Evolutionary conservation across 2,113 vertebrate species (phyloP), one percentile per base, ranked within the genome.

Genomic region (Istiophorus platypterus): DNA sequence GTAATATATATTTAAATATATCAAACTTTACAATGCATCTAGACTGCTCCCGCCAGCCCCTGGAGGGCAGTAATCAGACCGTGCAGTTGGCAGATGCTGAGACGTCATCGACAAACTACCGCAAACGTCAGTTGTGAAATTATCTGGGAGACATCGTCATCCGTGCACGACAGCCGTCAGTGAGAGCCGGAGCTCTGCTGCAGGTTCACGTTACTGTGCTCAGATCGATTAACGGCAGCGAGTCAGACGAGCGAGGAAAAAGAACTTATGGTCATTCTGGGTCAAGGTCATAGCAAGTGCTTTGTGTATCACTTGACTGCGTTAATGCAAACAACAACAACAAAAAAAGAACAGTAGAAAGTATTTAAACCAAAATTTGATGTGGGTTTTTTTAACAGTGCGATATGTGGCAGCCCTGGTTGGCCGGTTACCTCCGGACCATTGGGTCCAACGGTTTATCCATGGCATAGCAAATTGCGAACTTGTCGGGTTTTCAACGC

Each of bases 11-110:
- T 59, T 42, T 84, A 62, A 80, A 65, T 49, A 39, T 83, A 76
- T 76, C 24, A 56, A 84, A 85, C 34, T 73, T 54, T 64, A 76
- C 41, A 61, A 76, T 49, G 27, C 45, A 74, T 72, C 49, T 49
- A 47, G 64, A 49, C 58, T 29, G 39, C 56, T 56, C 58, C 47
- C 10, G 15, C 71, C 51, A 18, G 58, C 52, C 41, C 45, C 59
- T n/a, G 24, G 54, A 86, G 75, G 88, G 69, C 64, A 73, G 37
- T 7, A 27, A 71, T 66, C 47, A 26, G 65, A 54, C 78, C 75
- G 77, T 88, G 76, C 81, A 68, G 63, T 84, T 72, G 80, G 78
- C 78, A 80, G 80, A 62, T 79, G 72, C 76, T 49, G 76, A 80
- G 75, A 82, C 72, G 31, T 78, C 34, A 41, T 52, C 18, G 57